Percentiles rank a stretch among this genome's conserved stretches.
phyloP scores from a whole-genome alignment of 2,113 vertebrate genomes.

The Tragelaphus scriptus region DNA sequence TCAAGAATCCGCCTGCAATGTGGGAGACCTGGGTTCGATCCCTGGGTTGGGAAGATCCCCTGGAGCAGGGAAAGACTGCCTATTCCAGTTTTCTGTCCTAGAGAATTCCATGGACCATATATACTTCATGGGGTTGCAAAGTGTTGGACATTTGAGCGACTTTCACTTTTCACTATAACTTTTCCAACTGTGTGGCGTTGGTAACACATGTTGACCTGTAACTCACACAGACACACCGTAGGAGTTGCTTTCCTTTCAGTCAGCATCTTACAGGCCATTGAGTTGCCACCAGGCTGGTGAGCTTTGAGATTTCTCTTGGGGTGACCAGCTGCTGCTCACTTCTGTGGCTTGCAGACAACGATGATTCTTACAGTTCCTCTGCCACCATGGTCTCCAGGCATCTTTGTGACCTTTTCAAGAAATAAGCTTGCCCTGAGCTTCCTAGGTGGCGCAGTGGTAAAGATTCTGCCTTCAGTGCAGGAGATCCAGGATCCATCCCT shows the following conservation, averaged over 20 bases:
- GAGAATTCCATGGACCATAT: background rate
- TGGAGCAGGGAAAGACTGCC: background rate
- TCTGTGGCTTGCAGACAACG: background rate
- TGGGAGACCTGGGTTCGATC: background rate
- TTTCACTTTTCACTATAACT: background rate
- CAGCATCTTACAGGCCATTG: background rate
- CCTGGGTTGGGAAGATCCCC: background rate
- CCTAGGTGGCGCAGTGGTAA: background rate
- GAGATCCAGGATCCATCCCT: background rate
- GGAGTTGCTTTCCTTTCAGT: too few relatives aligned
- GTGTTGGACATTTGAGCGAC: background rate
- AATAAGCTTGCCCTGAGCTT: background rate
- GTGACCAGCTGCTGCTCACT: background rate
- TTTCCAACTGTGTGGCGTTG: background rate
- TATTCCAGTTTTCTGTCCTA: background rate
- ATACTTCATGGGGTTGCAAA: background rate
- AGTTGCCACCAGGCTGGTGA: background rate
- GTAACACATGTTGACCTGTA: background rate
- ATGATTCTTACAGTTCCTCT: background rate
- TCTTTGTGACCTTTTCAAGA: background rate
- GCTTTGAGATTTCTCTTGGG: background rate
- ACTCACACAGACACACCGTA: rapidly evolving
- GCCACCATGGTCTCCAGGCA: background rate
- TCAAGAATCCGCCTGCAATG: background rate
- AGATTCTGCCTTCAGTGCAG: background rate